Evolutionary conservation across 2,888 invertebrate genomes (phyloP).

Genomic region (Pandemis cinnamomeana): DNA sequence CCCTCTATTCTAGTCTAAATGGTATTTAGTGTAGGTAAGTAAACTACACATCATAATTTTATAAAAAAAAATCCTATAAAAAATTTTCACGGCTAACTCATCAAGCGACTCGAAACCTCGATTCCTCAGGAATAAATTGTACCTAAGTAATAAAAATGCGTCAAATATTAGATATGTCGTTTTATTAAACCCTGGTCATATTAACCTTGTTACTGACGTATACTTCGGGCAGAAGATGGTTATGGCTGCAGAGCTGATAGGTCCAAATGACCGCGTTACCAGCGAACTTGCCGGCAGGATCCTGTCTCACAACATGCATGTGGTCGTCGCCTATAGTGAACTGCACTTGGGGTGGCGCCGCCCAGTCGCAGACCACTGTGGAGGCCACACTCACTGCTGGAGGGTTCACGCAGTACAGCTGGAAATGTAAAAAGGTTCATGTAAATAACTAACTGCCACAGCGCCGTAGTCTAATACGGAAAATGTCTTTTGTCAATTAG

Average conservation of each 20-base stretch:
- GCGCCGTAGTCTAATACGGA: neutral
- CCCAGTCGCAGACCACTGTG: constrained; percentile 74
- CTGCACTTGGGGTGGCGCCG: constrained; percentile 70
- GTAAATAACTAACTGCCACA: too few species aligned
- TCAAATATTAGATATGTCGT: neutral
- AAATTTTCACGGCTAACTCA: too few species aligned
- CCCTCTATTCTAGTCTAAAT: too few species aligned
- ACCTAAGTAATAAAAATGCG: too few species aligned
- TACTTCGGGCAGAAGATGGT: constrained; percentile 34
- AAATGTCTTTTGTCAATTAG: too few species aligned
- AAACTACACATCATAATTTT: too few species aligned
- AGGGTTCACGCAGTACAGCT: constrained; percentile 73
- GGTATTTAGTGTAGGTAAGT: too few species aligned
- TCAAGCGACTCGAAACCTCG: too few species aligned
- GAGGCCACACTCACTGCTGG: constrained; percentile 65
- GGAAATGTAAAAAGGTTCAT: constrained; percentile 44
- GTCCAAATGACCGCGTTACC: constrained; percentile 73
- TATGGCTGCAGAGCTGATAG: constrained; percentile 69
- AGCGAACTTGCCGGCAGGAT: constrained; percentile 62
- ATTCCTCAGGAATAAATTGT: too few species aligned
- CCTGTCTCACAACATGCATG: constrained; percentile 70
- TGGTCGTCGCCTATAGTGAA: constrained; percentile 72
- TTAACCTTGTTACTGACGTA: constrained; percentile 29
- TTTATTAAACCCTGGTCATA: constrained; percentile 20
- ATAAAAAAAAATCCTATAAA: too few species aligned